Conservation (phyloP, 2,888 invertebrate species). For the Drosophila histrio region DNA sequence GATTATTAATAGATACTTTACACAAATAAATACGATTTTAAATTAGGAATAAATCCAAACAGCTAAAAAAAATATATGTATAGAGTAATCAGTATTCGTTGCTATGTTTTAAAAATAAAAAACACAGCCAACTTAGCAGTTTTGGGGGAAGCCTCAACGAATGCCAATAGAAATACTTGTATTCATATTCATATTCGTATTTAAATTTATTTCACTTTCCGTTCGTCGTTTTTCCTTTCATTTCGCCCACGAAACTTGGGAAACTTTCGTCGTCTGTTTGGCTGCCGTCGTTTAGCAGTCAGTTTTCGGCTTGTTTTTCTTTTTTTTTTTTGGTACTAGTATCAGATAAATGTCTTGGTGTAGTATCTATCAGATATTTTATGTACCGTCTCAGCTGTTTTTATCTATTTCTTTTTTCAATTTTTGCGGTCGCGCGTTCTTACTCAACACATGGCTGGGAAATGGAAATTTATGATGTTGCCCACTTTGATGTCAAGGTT, state of each 20-base stretch:
- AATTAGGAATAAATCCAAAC: too few species aligned
- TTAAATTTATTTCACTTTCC: not conserved
- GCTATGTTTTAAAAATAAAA: too few species aligned
- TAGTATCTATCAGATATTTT: conserved; percentile 72
- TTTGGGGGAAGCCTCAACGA: not conserved
- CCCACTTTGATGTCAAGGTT: conserved; percentile 78
- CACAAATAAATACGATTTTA: too few species aligned
- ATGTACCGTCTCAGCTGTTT: conserved; percentile 58
- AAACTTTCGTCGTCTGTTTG: conserved; percentile 55
- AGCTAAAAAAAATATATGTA: too few species aligned
- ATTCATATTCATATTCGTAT: not conserved
- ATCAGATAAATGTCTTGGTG: conserved; percentile 7
- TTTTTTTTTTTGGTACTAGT: conserved; percentile 6
- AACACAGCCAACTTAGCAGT: too few species aligned
- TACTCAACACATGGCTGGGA: conserved; percentile 41
- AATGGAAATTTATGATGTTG: conserved; percentile 56
- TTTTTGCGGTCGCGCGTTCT: conserved; percentile 33
- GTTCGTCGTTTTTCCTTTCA: conserved; percentile 5
- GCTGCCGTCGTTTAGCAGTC: conserved; percentile 38
- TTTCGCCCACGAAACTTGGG: not conserved
- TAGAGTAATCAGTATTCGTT: too few species aligned
- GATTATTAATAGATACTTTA: too few species aligned
- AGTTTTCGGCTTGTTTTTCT: conserved; percentile 36
- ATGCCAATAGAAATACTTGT: not conserved
- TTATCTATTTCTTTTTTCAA: not conserved